phyloP scores from a whole-genome alignment of 2,888 invertebrate genomes.

The Pandemis corylana region DNA sequence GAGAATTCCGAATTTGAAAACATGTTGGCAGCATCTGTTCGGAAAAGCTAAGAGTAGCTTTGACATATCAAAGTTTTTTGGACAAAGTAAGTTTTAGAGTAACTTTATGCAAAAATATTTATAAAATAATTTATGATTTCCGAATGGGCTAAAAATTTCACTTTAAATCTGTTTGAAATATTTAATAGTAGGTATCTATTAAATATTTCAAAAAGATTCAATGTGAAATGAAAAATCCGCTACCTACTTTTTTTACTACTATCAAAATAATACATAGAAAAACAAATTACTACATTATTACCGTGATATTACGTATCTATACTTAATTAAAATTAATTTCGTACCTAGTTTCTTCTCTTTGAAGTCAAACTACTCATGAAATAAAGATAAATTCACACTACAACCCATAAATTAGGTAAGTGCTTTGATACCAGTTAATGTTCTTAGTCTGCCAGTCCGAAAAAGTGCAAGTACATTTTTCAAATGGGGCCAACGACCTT shows the following conservation, averaged over 20 bases:
- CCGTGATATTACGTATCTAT: not conserved
- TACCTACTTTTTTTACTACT: too few species aligned
- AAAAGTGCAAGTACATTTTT: not conserved
- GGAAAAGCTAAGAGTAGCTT: not conserved
- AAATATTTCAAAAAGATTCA: too few species aligned
- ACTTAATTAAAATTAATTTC: not conserved
- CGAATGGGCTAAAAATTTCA: too few species aligned
- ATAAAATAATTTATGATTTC: too few species aligned
- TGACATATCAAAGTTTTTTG: not conserved
- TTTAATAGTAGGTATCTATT: too few species aligned
- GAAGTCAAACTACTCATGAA: not conserved
- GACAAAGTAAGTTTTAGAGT: too few species aligned
- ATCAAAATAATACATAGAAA: too few species aligned
- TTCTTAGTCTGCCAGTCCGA: not conserved
- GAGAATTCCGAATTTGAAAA: not conserved
- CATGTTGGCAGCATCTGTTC: not conserved
- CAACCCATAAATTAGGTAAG: not conserved
- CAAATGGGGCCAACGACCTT: constrained; percentile 5
- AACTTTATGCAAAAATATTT: too few species aligned
- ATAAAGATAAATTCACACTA: not conserved
- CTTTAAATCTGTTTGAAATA: too few species aligned
- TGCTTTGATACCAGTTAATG: not conserved
- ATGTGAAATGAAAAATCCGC: too few species aligned
- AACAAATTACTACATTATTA: not conserved
- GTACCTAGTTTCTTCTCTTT: not conserved